Base-by-base conservation (phyloP, 1,140 invertebrate genomes). In the Drosophila lacteicornis region DNA sequence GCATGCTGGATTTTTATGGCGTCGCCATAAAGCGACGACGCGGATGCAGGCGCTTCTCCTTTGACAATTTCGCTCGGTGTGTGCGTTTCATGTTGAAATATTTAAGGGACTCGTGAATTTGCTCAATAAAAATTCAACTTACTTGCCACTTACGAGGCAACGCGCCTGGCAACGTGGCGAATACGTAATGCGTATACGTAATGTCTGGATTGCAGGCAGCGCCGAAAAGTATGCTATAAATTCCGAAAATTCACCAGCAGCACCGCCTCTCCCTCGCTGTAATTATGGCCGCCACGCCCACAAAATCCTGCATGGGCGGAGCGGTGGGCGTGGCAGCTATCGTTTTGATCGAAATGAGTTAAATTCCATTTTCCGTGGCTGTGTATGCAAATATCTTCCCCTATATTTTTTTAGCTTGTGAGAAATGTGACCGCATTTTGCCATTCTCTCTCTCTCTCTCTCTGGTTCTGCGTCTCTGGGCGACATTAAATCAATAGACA, bases 181-280 rank as follows among this genome's bases (percentile, higher is more conserved):
- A 66, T 66, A 45, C 57, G 62, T 62, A 66, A 30, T 66, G 67
- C 77, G 79, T 73, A 77, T 82, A 63, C 57, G 79, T 71, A 62
- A 70, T 81, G 58, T 62, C 30, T 45, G n/a, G 30, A 62, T 67
- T 68, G 74, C 74, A 55, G 62, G 49, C 79, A 40, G 19, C 36
- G 74, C 60, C 67, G 65, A 62, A 85, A 81, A 81, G 78, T 85
- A 85, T 85, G 82, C 82, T 59, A 85, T 81, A 78, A 62, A 81
- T 77, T 80, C 73, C 49, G 33, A 61, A 74, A 49, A 61, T 75
- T 65, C 63, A 56, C 43, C 22, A 55, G 33, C 22, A 49, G 27
- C 62, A 9, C 22, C 46, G 47, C 7, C n/a, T 30, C 27, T 30
- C 27, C 27, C 27, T 12, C 49, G 1, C 68, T 17, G 40, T 74